phyloP scores from a whole-genome alignment of 2,888 invertebrate genomes.

The Microplitis manilae region DNA sequence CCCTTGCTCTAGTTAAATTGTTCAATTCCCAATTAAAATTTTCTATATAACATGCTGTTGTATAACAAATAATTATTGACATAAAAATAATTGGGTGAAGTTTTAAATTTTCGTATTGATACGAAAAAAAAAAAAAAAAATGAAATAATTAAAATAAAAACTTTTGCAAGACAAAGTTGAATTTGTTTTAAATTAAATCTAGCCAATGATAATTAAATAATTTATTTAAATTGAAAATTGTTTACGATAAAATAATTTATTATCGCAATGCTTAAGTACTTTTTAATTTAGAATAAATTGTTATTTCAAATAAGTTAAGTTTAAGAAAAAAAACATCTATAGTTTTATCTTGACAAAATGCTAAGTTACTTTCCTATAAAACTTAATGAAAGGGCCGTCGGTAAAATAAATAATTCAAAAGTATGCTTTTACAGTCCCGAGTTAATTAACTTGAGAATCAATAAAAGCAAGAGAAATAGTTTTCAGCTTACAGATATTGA shows the following conservation, averaged over 20 bases:
- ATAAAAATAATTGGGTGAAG: too few species aligned
- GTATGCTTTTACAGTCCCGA: neutral
- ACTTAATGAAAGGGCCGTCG: neutral
- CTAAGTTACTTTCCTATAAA: neutral
- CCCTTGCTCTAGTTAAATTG: too few species aligned
- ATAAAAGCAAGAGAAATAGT: neutral
- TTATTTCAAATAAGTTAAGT: neutral
- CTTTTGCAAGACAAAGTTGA: too few species aligned
- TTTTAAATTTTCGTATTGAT: too few species aligned
- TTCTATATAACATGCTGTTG: too few species aligned
- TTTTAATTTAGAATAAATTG: neutral
- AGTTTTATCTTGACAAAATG: neutral
- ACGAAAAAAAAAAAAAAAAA: too few species aligned
- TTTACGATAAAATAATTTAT: neutral
- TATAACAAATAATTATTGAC: too few species aligned
- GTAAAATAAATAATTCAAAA: neutral
- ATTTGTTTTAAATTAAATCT: too few species aligned
- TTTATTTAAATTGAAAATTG: neutral
- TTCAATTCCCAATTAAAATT: too few species aligned
- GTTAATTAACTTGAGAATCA: neutral
- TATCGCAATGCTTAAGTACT: neutral
- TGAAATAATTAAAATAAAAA: too few species aligned
- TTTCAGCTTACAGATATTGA: slow-evolving; percentile 26
- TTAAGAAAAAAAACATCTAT: neutral
- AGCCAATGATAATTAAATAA: neutral